Conservation (phyloP, 1,140 invertebrate species). For the Drosophila funebris region DNA sequence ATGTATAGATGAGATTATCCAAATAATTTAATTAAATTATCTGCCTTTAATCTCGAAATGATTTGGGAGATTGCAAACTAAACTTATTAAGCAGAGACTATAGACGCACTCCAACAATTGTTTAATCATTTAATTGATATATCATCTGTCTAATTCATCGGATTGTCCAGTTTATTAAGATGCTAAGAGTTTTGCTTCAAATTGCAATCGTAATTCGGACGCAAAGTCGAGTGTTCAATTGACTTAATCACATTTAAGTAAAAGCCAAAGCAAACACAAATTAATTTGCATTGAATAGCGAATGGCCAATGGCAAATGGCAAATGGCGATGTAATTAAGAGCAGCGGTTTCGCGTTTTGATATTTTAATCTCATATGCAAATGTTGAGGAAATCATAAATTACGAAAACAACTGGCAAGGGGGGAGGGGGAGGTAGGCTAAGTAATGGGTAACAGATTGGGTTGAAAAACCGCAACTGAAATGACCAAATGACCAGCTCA, state of each 20-base stretch:
- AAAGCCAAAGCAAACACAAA: slow-evolving; percentile 61
- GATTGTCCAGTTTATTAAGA: neutral
- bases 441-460: slow-evolving; percentile 18
- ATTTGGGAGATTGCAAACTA: no score
- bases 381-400: slow-evolving; percentile 77
- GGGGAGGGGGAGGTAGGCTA: neutral
- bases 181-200: neutral
- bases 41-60: no score
- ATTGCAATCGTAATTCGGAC: neutral
- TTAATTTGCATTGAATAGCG: slow-evolving; percentile 70
- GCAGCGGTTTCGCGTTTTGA: slow-evolving; percentile 55
- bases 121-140: neutral
- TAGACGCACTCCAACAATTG: no score
- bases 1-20: no score
- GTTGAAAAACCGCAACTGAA: slow-evolving; percentile 51
- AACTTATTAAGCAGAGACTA: no score
- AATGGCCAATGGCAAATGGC: neutral
- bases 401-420: slow-evolving; percentile 40
- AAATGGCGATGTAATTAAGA: slow-evolving; percentile 54
- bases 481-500: slow-evolving; percentile 27
- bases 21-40: no score
- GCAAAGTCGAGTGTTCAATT: slow-evolving; percentile 54
- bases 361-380: slow-evolving; percentile 71
- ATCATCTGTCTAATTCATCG: neutral
- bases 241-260: slow-evolving; percentile 67